A percentile compares a stretch with the other conserved stretches of the same genome.
phyloP scores from a whole-genome alignment of 1,140 invertebrate genomes.

The Rhagoletis zephyria region DNA sequence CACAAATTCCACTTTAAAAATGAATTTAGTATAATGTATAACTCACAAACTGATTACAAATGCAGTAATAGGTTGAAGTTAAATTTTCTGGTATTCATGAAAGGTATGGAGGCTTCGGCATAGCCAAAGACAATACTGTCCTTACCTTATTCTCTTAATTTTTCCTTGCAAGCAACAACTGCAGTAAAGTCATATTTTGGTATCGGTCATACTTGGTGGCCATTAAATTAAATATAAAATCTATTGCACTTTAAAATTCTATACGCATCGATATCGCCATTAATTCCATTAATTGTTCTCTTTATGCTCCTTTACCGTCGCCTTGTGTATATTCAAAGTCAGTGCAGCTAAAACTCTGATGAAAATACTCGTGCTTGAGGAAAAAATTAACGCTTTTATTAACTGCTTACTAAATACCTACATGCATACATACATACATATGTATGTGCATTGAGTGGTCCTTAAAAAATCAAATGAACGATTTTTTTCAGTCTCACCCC shows the following conservation, averaged over 20 bases:
- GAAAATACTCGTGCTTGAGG: not conserved
- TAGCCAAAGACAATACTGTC: too few relatives aligned
- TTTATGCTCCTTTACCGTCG: not conserved
- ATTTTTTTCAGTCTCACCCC: too few relatives aligned
- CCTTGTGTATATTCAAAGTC: not conserved
- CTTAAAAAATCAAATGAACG: too few relatives aligned
- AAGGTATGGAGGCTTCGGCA: too few relatives aligned
- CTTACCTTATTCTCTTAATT: not conserved
- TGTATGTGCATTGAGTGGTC: too few relatives aligned
- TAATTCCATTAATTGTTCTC: not conserved
- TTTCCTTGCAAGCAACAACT: not conserved
- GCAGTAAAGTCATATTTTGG: not conserved
- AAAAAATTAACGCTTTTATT: constrained; percentile 13
- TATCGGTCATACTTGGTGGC: not conserved
- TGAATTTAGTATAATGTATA: too few relatives aligned
- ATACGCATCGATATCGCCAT: not conserved
- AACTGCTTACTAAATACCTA: not conserved
- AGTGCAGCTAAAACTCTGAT: not conserved
- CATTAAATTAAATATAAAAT: not conserved
- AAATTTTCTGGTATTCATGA: too few relatives aligned
- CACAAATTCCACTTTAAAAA: too few relatives aligned
- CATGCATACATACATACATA: not conserved
- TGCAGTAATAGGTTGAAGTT: too few relatives aligned
- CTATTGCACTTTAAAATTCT: constrained; percentile 7
- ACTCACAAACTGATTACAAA: too few relatives aligned